phyloP scores from a whole-genome alignment of 2,888 invertebrate genomes.

The Ophraella communa region DNA sequence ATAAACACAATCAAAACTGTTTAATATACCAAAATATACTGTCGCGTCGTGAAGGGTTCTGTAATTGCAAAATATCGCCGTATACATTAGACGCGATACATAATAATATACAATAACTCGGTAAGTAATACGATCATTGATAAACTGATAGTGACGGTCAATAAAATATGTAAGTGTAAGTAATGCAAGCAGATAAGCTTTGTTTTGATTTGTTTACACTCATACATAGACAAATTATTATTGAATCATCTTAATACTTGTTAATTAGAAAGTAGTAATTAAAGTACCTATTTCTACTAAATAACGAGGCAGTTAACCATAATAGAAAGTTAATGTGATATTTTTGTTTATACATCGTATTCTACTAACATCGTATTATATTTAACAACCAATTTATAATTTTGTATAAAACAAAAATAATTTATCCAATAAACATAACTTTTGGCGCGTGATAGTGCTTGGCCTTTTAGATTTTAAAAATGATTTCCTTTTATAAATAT shows the following conservation, averaged over 20 bases:
- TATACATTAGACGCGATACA: not conserved
- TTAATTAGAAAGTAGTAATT: not conserved
- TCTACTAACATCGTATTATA: no score
- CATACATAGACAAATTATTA: not conserved
- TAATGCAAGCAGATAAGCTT: constrained; percentile 13
- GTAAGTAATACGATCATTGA: constrained; percentile 9
- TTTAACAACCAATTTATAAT: no score
- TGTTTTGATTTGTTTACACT: constrained; percentile 8
- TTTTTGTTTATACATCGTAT: no score
- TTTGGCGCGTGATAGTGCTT: not conserved
- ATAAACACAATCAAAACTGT: no score
- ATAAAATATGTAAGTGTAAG: constrained; percentile 6
- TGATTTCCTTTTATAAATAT: not conserved
- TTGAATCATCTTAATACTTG: constrained; percentile 1
- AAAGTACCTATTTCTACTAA: no score
- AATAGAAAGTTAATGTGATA: no score
- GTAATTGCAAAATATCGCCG: not conserved
- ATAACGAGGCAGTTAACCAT: no score
- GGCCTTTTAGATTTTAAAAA: not conserved
- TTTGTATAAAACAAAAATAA: no score
- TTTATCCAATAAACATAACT: no score
- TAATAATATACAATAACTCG: not conserved
- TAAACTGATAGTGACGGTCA: constrained; percentile 8
- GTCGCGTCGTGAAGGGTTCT: no score
- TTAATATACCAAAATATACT: not conserved